Percentiles rank a stretch among this genome's conserved stretches.
These are phyloP conservation scores for Emys orbicularis DNA, from an alignment of 2,797 vertebrate species.

Conservation along the genomic window DNA sequence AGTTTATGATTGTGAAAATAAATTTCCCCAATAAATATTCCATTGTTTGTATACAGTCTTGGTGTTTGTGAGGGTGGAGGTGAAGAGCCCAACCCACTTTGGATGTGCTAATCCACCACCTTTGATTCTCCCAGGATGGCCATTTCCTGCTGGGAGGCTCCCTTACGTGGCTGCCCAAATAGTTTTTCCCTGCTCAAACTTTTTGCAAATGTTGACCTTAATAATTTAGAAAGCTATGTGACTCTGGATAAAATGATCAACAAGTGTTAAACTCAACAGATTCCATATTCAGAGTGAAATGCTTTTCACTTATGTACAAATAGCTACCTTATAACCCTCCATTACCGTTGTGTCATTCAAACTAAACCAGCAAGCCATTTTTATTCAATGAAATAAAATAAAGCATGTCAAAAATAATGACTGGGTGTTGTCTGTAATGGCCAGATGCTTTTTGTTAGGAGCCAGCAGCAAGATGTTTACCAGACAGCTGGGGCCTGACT, in stretches of 20 bases:
- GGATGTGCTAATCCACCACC: not conserved
- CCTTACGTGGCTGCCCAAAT: not conserved
- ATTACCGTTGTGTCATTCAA: not conserved
- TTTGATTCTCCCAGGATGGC: not conserved
- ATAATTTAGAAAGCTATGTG: not conserved
- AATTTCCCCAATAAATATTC: not conserved
- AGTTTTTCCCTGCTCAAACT: fast-evolving
- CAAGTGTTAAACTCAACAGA: not conserved
- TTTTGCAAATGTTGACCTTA: not conserved
- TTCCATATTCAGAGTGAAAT: not conserved
- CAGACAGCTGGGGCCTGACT: not conserved
- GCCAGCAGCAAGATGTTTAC: not conserved
- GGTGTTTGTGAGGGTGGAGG: not conserved
- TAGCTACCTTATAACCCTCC: not conserved
- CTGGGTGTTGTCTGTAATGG: not conserved
- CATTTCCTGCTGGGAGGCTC: not conserved
- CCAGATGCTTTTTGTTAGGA: not conserved
- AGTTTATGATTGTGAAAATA: not conserved
- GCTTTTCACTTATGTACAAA: not conserved
- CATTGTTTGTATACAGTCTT: not conserved
- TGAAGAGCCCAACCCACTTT: not conserved
- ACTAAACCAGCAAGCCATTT: fast-evolving
- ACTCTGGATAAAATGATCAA: not conserved
- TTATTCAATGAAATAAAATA: not conserved
- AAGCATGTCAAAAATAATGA: not conserved